Percentiles rank a stretch among this genome's conserved stretches.
phyloP scores from a whole-genome alignment of 30 jellyfish, hydroid and myxozoan genomes.

The Chrysaora quinquecirrha region DNA sequence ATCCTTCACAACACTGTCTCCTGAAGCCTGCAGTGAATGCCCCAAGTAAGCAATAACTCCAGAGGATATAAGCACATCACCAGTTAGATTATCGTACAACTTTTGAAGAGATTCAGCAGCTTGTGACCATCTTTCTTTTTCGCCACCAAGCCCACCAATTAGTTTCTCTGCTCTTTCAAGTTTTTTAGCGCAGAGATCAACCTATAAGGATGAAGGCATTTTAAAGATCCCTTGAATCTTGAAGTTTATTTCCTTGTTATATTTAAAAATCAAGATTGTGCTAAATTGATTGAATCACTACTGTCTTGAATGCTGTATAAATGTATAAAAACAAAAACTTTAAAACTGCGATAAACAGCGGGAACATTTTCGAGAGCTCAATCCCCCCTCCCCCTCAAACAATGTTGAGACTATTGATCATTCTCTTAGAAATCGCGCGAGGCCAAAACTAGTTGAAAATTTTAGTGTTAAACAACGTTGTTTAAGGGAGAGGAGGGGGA shows the following conservation, averaged over 20 bases:
- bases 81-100: constrained; percentile 85
- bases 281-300: too few species aligned
- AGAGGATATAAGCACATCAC: constrained; percentile 94
- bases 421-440: too few species aligned
- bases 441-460: too few species aligned
- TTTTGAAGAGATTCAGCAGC: constrained; percentile 88
- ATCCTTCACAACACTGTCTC: constrained; percentile 84
- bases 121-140: constrained; percentile 89
- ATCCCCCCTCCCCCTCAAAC: too few species aligned
- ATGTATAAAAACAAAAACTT: too few species aligned
- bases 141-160: constrained; percentile 99
- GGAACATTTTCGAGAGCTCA: too few species aligned
- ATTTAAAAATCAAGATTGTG: too few species aligned
- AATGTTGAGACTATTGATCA: too few species aligned
- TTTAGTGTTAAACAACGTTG: too few species aligned
- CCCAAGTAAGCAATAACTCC: constrained; percentile 98
- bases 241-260: background rate
- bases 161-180: constrained; percentile 96
- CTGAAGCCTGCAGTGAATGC: constrained; percentile 95
- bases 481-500: too few species aligned
- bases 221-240: background rate
- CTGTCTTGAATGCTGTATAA: too few species aligned
- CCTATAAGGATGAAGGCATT: constrained; percentile 37
- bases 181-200: constrained; percentile 94
- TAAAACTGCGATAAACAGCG: too few species aligned